Evolutionary conservation across 1,140 invertebrate species (phyloP), one percentile per base, ranked within the genome.

Genomic region (Zophobas atratus): DNA sequence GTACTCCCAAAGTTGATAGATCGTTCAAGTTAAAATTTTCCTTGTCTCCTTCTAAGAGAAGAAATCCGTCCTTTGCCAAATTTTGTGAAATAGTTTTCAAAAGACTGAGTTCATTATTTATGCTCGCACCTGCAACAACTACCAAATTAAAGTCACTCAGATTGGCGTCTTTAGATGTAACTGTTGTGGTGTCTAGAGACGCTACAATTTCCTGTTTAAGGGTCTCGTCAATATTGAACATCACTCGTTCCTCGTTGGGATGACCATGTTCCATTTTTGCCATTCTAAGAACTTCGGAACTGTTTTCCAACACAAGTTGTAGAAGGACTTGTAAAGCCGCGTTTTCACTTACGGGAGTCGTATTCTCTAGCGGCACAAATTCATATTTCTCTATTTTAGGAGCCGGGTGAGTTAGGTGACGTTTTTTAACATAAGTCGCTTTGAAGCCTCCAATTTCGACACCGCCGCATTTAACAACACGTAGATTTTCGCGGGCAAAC

Each of bases 361-460:
- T 81, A 82, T 91, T 91, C 77, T 91, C 89, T 39, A 96, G 94
- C 1, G 96, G 95, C 35, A 97, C 87, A 84, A 98, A 98, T 6
- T 88, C 87, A 83, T 95, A 98, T 77, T 92, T 91, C 87, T 98
- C 97, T 5, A 96, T 86, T 78, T 93, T 93, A 4, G 96, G 97
- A 6, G 92, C 79, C 32, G 92, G 86, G 85, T 97, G 96, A 6
- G 88, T 85, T 84, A 93, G 91, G 77, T 93, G 91, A 77, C 96
- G 91, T 77, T 94, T 90, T 35, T 96, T 96, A 0, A 97, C 96
- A 6, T 98, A 88, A 78, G 94, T 95, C 0, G 95, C 94, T 87
- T 98, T 98, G 83, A 99, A 90, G 53, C 97, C 97, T 82, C 95
- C 91, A 5, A 99, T 88, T 87, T 98, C 96, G 39, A 99, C 90